A percentile compares a stretch with the other conserved stretches of the same genome.
Evolutionary conservation across 2,888 invertebrate species (phyloP).

Genomic region (Enchytraeus crypticus): DNA sequence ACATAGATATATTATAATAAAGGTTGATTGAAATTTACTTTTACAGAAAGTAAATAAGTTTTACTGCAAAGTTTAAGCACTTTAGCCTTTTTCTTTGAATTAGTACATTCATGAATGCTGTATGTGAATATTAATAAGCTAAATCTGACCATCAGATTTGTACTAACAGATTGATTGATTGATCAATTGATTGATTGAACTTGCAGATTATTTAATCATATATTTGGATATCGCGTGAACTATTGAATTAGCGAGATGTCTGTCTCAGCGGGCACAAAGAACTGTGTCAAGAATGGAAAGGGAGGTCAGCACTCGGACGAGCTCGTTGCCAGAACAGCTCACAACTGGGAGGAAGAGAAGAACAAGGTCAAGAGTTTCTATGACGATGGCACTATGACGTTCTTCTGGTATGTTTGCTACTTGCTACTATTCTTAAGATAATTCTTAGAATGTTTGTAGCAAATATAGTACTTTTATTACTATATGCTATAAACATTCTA

Average conservation of each 20-base stretch:
- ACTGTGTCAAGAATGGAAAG: not conserved
- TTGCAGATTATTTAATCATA: too few species aligned
- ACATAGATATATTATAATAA: too few species aligned
- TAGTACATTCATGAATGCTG: too few species aligned
- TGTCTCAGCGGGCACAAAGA: not conserved
- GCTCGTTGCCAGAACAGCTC: slow-evolving; percentile 34
- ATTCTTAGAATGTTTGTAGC: not conserved
- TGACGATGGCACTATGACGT: slow-evolving; percentile 54
- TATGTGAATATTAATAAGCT: too few species aligned
- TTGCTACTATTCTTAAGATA: not conserved
- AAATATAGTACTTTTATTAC: not conserved
- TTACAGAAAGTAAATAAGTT: too few species aligned
- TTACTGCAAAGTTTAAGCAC: too few species aligned
- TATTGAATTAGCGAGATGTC: not conserved
- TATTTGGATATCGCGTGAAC: not conserved
- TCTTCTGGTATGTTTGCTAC: slow-evolving; percentile 49
- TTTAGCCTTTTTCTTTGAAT: too few species aligned
- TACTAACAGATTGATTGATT: too few species aligned
- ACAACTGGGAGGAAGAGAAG: slow-evolving; percentile 49
- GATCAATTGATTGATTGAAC: too few species aligned
- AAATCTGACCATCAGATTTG: too few species aligned
- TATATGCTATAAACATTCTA: not conserved
- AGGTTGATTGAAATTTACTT: too few species aligned
- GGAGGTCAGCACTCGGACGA: not conserved
- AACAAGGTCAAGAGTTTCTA: slow-evolving; percentile 41